phyloP scores from a whole-genome alignment of 2,797 vertebrate genomes.

The Myotis myotis region DNA sequence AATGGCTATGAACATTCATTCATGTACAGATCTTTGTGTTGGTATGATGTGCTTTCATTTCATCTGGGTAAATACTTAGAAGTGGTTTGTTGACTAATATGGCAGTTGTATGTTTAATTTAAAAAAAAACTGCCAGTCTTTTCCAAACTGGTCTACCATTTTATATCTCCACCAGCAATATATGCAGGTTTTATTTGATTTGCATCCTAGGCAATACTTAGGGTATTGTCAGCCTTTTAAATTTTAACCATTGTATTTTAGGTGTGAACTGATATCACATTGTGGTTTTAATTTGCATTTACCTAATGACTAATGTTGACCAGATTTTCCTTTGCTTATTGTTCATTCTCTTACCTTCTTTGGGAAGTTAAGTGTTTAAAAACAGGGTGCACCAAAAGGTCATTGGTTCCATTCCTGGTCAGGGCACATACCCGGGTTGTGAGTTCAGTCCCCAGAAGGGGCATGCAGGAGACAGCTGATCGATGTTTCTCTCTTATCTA shows the following conservation, averaged over 20 bases:
- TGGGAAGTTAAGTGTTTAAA: slow-evolving; percentile 20
- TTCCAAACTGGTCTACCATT: slow-evolving; percentile 11
- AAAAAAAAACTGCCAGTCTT: not conserved
- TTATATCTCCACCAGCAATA: not conserved
- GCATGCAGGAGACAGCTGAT: too few relatives aligned
- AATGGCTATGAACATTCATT: not conserved
- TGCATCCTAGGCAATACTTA: not conserved
- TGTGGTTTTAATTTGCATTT: slow-evolving; percentile 56
- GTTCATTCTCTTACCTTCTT: slow-evolving; percentile 19
- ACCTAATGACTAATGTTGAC: slow-evolving; percentile 40
- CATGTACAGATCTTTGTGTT: not conserved
- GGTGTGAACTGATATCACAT: not conserved
- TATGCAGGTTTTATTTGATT: not conserved
- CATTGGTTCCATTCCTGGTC: too few relatives aligned
- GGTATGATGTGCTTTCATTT: not conserved
- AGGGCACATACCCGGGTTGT: too few relatives aligned
- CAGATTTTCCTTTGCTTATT: slow-evolving; percentile 36
- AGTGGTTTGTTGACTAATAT: not conserved
- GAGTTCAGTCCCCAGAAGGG: too few relatives aligned
- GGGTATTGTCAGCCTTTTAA: not conserved
- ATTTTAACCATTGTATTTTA: not conserved
- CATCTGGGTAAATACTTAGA: not conserved
- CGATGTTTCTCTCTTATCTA: too few relatives aligned
- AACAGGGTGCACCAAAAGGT: not conserved
- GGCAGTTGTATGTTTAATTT: not conserved